Conservation (phyloP, 2,888 invertebrate genomes). For the Synergus laeviventris region DNA sequence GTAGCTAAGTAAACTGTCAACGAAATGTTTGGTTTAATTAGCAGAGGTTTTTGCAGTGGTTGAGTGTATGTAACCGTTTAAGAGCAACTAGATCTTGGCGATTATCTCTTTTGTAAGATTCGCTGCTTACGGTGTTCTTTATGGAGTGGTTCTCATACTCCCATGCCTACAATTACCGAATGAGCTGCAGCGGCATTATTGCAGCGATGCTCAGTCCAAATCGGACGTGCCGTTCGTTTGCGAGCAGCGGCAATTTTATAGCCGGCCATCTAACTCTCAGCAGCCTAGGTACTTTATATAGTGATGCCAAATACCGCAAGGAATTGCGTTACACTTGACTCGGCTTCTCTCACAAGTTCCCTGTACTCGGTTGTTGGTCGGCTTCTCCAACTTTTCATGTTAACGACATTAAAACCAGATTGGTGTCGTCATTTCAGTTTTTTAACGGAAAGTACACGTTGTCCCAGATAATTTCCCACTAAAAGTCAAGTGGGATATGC, state of each 20-base stretch:
- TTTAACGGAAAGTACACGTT: slow-evolving; percentile 26
- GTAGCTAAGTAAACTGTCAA: slow-evolving; percentile 31
- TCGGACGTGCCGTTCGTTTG: slow-evolving; percentile 41
- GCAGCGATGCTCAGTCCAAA: slow-evolving; percentile 35
- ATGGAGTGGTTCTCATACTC: slow-evolving; percentile 40
- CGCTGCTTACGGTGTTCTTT: slow-evolving; percentile 38
- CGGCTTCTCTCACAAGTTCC: slow-evolving; percentile 51
- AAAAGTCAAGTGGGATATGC: neutral
- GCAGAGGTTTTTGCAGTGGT: slow-evolving; percentile 26
- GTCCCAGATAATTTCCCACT: slow-evolving; percentile 33
- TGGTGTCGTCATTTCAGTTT: slow-evolving; percentile 14
- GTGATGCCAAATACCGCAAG: slow-evolving; percentile 44
- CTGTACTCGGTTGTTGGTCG: slow-evolving; percentile 44
- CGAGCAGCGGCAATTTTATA: slow-evolving; percentile 10
- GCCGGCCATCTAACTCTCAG: slow-evolving; percentile 8
- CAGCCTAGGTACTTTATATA: slow-evolving; percentile 43
- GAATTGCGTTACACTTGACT: slow-evolving; percentile 53
- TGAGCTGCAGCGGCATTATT: slow-evolving; percentile 38
- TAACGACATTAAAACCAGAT: slow-evolving; percentile 47
- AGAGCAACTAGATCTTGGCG: slow-evolving; percentile 40
- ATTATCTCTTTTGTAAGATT: slow-evolving; percentile 40
- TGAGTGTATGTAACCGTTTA: slow-evolving; percentile 36
- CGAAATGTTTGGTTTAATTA: slow-evolving; percentile 32
- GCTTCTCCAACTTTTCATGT: slow-evolving; percentile 50
- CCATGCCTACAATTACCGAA: slow-evolving; percentile 38